Conservation (phyloP, 2,888 invertebrate species). For the Poecilus cupreus region DNA sequence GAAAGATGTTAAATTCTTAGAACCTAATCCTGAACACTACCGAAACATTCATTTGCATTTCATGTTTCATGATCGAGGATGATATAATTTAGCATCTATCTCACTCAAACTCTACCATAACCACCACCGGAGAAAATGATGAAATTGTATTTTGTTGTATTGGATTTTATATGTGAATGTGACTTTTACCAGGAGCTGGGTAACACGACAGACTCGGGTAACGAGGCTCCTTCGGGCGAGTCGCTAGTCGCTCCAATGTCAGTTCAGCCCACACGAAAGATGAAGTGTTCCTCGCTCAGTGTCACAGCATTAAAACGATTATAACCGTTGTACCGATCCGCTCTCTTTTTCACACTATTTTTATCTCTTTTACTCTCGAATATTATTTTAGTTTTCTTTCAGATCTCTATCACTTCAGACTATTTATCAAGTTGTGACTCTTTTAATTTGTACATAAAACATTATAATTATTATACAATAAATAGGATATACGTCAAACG, state of each 20-base stretch:
- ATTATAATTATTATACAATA: constrained; percentile 48
- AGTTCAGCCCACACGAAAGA: constrained; percentile 89
- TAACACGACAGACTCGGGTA: constrained; percentile 73
- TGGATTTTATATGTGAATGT: neutral
- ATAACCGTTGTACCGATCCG: constrained; percentile 71
- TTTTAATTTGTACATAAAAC: constrained; percentile 58
- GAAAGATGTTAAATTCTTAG: constrained; percentile 34
- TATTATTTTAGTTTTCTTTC: constrained; percentile 48
- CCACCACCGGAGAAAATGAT: neutral
- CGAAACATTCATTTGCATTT: neutral
- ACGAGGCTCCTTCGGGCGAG: constrained; percentile 71
- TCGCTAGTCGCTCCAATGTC: constrained; percentile 86
- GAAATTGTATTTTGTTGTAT: neutral
- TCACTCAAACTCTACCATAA: neutral
- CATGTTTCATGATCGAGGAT: neutral
- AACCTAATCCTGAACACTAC: constrained; percentile 5
- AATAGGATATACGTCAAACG: constrained; percentile 56
- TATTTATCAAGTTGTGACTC: constrained; percentile 54
- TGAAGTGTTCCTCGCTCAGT: constrained; percentile 79
- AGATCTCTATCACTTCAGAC: constrained; percentile 49
- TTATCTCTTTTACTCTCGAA: constrained; percentile 51
- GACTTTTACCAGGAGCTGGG: constrained; percentile 81
- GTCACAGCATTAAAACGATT: constrained; percentile 83
- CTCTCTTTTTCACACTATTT: constrained; percentile 36
- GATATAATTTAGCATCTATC: constrained; percentile 10